Base-by-base conservation (phyloP, 2,888 invertebrate genomes). In the Harpagoxenus sublaevis region DNA sequence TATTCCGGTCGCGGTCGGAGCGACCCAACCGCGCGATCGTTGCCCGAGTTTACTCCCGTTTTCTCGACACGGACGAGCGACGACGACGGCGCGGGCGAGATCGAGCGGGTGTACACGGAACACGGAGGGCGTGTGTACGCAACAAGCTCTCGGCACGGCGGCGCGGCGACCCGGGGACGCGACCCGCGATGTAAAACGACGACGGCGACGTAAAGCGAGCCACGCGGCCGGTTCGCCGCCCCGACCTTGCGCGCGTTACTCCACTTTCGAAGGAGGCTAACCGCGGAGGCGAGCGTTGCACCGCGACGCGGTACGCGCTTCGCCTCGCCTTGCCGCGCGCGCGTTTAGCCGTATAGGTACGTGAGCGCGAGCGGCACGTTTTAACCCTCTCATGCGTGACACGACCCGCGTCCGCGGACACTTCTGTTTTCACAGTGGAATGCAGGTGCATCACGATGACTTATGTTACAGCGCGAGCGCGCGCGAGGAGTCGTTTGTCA, bases 191-290 rank as follows among this genome's bases (percentile, higher is more conserved):
- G 62, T 35, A 62, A 23, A n/a, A 45, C 75, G 6, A 39, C 63
- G 9, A 42, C 42, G 15, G 42, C 42, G 39, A 73, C 39, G 39
- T 63, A 63, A 18, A 15, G 63, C 66, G 51, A 51, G 18, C 62
- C 28, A 55, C 18, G 45, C 57, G 1, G 65, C 48, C 48, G 35
- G 35, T 35, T 57, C 42, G 77, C 74, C 35, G 79, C 35, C 75
- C 65, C 86, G 85, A 83, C 86, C 86, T 86, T 86, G 86, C 83
- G 85, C 73, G 66, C 55, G 79, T 87, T 71, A 87, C 74, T 85
- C 87, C 78, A 87, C 83, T 87, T 87, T 87, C 87, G 73, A 87
- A 83, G 63, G 74, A 83, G 83, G 85, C 78, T 83, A 74, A 87
- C 60, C 60, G 66, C 77, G 63, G 3, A 63, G 77, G 63, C 12